Conservation (phyloP, 2,113 vertebrate genomes). For the Ascaphus truei region DNA sequence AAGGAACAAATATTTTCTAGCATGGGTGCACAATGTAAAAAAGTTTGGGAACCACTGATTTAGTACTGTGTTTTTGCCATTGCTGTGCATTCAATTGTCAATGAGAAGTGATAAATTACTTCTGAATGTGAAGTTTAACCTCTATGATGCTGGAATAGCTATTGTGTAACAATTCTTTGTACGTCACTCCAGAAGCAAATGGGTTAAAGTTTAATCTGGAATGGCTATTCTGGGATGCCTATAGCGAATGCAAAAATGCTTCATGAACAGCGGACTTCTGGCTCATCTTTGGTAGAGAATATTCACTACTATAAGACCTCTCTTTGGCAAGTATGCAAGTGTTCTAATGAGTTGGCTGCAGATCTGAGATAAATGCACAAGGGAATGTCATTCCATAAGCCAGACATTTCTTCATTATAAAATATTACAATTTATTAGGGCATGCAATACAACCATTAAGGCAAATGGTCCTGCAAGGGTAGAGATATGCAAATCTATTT, state of each 20-base stretch:
- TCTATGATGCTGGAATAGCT: neutral
- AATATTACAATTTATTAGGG: neutral
- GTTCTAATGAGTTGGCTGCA: neutral
- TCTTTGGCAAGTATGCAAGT: slow-evolving; percentile 5
- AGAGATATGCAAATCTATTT: neutral
- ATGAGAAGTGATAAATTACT: slow-evolving; percentile 29
- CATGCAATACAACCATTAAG: neutral
- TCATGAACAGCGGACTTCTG: neutral
- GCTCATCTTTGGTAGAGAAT: neutral
- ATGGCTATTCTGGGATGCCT: neutral
- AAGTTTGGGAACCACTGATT: no score
- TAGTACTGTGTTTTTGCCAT: slow-evolving; percentile 11
- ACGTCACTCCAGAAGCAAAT: neutral
- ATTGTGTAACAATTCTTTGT: slow-evolving; percentile 9
- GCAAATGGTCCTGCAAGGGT: neutral
- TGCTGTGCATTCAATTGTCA: slow-evolving; percentile 17
- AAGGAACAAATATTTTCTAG: no score
- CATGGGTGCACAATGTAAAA: no score
- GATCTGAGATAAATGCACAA: slow-evolving; percentile 4
- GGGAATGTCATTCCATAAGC: neutral
- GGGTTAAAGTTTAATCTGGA: neutral
- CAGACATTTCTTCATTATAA: neutral
- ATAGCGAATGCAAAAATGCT: neutral
- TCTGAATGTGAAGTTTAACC: slow-evolving; percentile 18
- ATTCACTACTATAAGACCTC: neutral